A percentile compares a stretch with the other conserved stretches of the same genome.
These are phyloP conservation scores for Chaenocephalus aceratus DNA, from an alignment of 2,113 vertebrate species.

Conservation along the genomic window DNA sequence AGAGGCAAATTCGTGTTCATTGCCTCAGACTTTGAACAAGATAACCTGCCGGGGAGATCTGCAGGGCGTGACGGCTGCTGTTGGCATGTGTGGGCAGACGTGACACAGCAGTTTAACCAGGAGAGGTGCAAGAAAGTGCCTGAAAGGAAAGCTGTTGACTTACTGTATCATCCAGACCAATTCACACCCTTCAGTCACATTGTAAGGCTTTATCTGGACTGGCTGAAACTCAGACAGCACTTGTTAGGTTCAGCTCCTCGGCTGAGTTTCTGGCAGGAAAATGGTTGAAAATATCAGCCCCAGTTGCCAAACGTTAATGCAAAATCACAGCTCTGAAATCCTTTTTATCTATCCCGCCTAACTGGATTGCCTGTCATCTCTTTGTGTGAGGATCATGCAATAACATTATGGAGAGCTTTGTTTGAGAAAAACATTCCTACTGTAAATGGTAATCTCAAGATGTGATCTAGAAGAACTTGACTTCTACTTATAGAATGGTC, in stretches of 20 bases:
- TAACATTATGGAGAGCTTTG: background rate
- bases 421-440: slow-evolving; percentile 3
- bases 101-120: slow-evolving; percentile 16
- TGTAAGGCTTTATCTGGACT: slow-evolving; percentile 23
- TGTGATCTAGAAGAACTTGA: slow-evolving; percentile 26
- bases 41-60: slow-evolving; percentile 40
- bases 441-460: background rate
- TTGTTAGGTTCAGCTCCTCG: background rate
- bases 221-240: slow-evolving; percentile 28
- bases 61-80: slow-evolving; percentile 2
- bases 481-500: background rate
- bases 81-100: background rate
- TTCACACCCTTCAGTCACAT: slow-evolving; percentile 57
- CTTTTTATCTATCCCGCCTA: slow-evolving; percentile 19
- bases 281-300: background rate
- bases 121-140: slow-evolving; percentile 16
- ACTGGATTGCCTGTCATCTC: slow-evolving; percentile 1
- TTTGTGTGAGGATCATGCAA: background rate
- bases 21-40: slow-evolving; percentile 61
- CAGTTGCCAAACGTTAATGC: background rate
- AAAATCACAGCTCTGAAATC: slow-evolving; percentile 14
- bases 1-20: slow-evolving; percentile 55
- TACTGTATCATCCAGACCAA: slow-evolving; percentile 5
- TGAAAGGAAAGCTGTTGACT: slow-evolving; percentile 51
- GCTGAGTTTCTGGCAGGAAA: background rate